These are phyloP conservation scores for Plotosus lineatus DNA, from an alignment of 2,113 vertebrate genomes.

Conservation along the genomic window DNA sequence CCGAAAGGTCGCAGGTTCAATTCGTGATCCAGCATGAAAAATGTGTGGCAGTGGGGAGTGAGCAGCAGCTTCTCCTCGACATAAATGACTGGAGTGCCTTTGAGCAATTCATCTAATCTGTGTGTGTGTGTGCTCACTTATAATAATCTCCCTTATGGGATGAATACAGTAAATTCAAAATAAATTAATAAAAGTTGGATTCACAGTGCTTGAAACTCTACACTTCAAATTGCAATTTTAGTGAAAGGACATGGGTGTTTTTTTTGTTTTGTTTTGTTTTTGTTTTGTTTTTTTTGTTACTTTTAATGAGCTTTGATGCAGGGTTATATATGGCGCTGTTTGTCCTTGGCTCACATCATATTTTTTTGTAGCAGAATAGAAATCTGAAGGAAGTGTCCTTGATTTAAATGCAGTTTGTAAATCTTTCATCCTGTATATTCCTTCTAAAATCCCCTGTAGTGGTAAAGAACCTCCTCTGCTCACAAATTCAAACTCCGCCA, in stretches of 20 bases:
- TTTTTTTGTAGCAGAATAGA: conserved; percentile 21
- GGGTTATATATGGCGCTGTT: conserved; percentile 24
- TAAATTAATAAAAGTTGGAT: too few species aligned
- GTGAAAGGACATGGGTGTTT: background rate
- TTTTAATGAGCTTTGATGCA: conserved; percentile 29
- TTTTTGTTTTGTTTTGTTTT: too few species aligned
- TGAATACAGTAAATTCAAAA: too few species aligned
- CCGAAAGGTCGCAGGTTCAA: too few species aligned
- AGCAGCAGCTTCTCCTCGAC: too few species aligned
- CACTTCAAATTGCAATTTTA: conserved; percentile 12
- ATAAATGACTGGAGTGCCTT: too few species aligned
- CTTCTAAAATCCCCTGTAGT: background rate
- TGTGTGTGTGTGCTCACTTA: too few species aligned
- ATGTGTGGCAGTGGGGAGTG: too few species aligned
- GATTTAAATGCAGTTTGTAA: conserved; percentile 26
- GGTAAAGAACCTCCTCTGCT: background rate
- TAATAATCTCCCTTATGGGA: too few species aligned
- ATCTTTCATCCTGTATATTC: background rate
- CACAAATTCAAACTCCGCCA: background rate
- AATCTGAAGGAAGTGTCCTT: background rate
- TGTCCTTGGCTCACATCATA: conserved; percentile 21
- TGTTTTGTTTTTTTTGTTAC: too few species aligned
- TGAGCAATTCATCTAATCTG: too few species aligned
- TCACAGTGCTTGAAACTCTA: conserved; percentile 6
- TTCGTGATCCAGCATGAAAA: too few species aligned